phyloP scores from a whole-genome alignment of 2,113 vertebrate genomes.

The Eleginops maclovinus region DNA sequence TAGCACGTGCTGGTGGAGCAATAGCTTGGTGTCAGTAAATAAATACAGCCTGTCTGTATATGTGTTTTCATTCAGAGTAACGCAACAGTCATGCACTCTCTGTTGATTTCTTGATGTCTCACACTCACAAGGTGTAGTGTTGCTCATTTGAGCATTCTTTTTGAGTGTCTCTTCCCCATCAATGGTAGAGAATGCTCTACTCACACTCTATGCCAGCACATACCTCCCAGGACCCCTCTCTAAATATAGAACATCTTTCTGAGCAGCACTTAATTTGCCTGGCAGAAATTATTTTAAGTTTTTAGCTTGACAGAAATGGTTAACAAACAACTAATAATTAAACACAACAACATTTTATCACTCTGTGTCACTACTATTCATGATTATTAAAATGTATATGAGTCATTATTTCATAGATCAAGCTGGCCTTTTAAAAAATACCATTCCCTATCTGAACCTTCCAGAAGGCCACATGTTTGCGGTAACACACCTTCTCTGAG shows the following conservation, averaged over 20 bases:
- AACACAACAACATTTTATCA: background rate
- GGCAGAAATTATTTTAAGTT: slow-evolving; percentile 39
- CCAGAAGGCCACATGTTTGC: slow-evolving; percentile 48
- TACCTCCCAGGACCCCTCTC: slow-evolving; percentile 83
- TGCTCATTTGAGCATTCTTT: slow-evolving; percentile 72
- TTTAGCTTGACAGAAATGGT: slow-evolving; percentile 15
- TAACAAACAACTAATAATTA: slow-evolving; percentile 2
- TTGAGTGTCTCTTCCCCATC: slow-evolving; percentile 75
- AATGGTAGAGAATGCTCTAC: slow-evolving; percentile 77
- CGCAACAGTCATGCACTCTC: accelerated
- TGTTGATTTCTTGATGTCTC: slow-evolving; percentile 41
- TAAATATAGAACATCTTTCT: slow-evolving; percentile 83
- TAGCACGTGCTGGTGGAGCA: slow-evolving; percentile 26
- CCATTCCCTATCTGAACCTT: slow-evolving; percentile 50
- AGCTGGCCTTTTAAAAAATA: slow-evolving; percentile 2
- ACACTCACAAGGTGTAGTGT: slow-evolving; percentile 54
- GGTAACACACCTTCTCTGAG: slow-evolving; percentile 65
- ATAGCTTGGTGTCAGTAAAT: background rate
- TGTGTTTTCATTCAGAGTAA: background rate
- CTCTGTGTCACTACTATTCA: background rate
- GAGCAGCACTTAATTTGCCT: slow-evolving; percentile 73
- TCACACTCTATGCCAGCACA: slow-evolving; percentile 79
- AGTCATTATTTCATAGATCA: no score
- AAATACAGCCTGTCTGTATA: background rate
- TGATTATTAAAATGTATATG: background rate